Evolutionary conservation across 1,140 invertebrate species (phyloP), one percentile per base, ranked within the genome.

Genomic region (Platyura marginata): DNA sequence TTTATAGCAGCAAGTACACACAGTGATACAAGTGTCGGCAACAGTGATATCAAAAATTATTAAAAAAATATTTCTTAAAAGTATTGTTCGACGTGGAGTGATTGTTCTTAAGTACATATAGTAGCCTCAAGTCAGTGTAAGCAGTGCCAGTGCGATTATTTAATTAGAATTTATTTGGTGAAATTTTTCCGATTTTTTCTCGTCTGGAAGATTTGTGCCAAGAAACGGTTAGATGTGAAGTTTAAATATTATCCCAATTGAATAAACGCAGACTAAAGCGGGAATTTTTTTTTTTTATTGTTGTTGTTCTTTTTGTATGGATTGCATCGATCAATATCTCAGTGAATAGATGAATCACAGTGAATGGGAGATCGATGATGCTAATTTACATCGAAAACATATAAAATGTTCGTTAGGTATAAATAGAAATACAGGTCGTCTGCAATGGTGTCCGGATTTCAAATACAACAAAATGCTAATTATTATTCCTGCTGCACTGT

Each of bases 361-460:
- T 4, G 21, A 40, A 22, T 22, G 20, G 11, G 22, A 37, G 5
- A 37, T 19, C 9, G 3, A 9, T 19, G 41, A 29, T 32, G 15
- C 25, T 42, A 25, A 34, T 9, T 33, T 8, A 18, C 1, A 29
- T 20, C 21, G 21, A 18, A 46, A 45, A 3, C 41, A 49, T n/a
- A 44, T 53, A 6, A 54, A 50, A 34, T 37, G 59, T 41, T 49
- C 52, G 3, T 41, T 60, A 20, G 57, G 57, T 8, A 51, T 60
- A 8, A 59, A 60, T 42, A 47, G 50, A 41, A 51, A 50, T n/a
- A 60, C 54, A 5, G 57, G 57, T 16, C 57, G 57, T 2, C 40
- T 60, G n/a, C 57, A 60, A 39, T 60, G 57, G 57, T 60, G 57
- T 52, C 55, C 57, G 4, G 57, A 55, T 22, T 42, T 55, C 44